These are phyloP conservation scores for Muscicapa adusta DNA, from an alignment of 2,113 vertebrate species.

Conservation along the genomic window DNA sequence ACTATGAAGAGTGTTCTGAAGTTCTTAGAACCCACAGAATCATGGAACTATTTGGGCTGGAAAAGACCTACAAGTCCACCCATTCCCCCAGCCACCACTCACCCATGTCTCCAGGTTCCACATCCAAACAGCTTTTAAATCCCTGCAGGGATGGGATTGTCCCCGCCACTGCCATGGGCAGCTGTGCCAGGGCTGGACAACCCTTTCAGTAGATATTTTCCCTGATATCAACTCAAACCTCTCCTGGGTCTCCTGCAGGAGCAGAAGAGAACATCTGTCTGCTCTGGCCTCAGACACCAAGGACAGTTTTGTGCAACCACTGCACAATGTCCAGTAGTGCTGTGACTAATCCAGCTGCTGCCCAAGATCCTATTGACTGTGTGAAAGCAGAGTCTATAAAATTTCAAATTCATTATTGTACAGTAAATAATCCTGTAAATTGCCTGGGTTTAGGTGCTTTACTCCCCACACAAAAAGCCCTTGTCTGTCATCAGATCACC, in stretches of 20 bases:
- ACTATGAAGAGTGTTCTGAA: not conserved
- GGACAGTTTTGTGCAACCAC: not conserved
- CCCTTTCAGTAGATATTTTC: not conserved
- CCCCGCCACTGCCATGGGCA: not conserved
- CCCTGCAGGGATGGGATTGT: not conserved
- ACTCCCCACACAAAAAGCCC: not conserved
- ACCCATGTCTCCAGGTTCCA: fast-evolving
- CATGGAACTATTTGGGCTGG: not conserved
- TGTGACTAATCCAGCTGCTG: not conserved
- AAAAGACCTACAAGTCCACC: not conserved
- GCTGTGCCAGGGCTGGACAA: not conserved
- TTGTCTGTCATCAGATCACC: not conserved
- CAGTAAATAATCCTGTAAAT: not conserved
- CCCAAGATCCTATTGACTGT: fast-evolving
- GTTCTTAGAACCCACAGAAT: not conserved
- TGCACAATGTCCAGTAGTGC: fast-evolving
- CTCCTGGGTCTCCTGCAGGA: not conserved
- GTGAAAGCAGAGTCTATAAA: not conserved
- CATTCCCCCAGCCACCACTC: too few relatives aligned
- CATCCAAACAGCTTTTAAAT: fast-evolving
- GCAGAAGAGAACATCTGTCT: not conserved
- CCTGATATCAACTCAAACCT: not conserved
- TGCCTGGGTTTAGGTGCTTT: not conserved
- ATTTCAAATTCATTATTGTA: not conserved
- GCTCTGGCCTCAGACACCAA: not conserved